Conservation (phyloP, 1,140 invertebrate species). For the Pseudachorutes palmiensis region DNA sequence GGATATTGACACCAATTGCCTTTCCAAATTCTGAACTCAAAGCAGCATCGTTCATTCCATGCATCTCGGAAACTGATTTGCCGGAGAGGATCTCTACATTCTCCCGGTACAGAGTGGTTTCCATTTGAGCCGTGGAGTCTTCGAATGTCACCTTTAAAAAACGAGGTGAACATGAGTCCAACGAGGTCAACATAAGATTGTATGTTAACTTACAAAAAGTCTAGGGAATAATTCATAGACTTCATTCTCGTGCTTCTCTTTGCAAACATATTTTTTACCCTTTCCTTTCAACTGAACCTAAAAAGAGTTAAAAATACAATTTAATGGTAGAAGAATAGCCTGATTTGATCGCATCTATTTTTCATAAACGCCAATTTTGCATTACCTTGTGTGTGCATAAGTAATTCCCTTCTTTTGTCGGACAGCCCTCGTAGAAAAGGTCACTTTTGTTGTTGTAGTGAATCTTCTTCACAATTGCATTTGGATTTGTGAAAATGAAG, state of each 20-base stretch:
- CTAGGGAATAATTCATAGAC: conserved; percentile 19
- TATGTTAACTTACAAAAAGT: conserved; percentile 22
- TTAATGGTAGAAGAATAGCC: no score
- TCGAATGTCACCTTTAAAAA: conserved; percentile 24
- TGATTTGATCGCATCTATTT: background rate
- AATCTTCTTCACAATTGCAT: conserved; percentile 19
- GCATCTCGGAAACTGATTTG: conserved; percentile 15
- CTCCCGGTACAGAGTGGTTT: conserved; percentile 14
- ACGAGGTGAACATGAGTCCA: no score
- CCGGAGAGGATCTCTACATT: conserved; percentile 21
- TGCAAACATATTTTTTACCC: conserved; percentile 28
- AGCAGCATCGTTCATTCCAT: conserved; percentile 8
- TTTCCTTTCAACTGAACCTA: conserved; percentile 24
- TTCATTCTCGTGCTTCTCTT: conserved; percentile 22
- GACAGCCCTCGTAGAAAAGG: conserved; percentile 24
- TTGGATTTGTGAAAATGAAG: conserved; percentile 17
- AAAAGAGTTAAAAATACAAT: background rate
- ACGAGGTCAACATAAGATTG: no score
- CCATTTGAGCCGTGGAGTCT: conserved; percentile 21
- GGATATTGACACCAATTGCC: conserved; percentile 10
- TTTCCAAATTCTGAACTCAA: conserved; percentile 2
- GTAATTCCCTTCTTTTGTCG: conserved; percentile 7
- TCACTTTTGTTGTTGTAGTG: conserved; percentile 24
- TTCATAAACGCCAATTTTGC: background rate
- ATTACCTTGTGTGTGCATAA: conserved; percentile 25